Evolutionary conservation across 2,888 invertebrate species (phyloP).

Genomic region (Cheilosia impressa): DNA sequence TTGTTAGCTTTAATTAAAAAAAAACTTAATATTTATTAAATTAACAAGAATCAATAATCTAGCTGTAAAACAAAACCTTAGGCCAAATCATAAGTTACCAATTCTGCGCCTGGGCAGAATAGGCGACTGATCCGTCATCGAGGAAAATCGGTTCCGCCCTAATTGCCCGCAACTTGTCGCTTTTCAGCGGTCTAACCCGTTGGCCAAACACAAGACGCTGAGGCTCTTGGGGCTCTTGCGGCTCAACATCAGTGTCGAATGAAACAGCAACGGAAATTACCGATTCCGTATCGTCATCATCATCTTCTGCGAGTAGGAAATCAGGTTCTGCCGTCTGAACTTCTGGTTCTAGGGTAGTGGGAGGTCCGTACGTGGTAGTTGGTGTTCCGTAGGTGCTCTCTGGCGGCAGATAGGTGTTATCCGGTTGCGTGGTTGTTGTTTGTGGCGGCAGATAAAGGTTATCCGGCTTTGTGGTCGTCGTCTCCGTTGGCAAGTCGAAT

Average conservation of each 20-base stretch:
- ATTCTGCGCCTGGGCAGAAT: constrained; percentile 53
- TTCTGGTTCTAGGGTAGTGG: constrained; percentile 1
- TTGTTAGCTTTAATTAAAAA: constrained; percentile 26
- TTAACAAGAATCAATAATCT: constrained; percentile 2
- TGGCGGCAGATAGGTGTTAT: constrained; percentile 44
- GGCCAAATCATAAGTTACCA: not conserved
- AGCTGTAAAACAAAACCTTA: not conserved
- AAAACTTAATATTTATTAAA: constrained; percentile 12
- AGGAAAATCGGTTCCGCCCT: constrained; percentile 49
- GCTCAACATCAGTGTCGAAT: constrained; percentile 45
- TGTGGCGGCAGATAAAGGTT: constrained; percentile 41
- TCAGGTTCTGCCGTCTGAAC: constrained; percentile 37
- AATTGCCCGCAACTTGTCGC: constrained; percentile 10
- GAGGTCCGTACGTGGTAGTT: constrained; percentile 17
- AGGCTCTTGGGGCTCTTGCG: constrained; percentile 15
- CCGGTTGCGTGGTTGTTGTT: constrained; percentile 29
- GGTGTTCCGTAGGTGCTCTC: constrained; percentile 53
- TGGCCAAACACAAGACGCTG: constrained; percentile 50
- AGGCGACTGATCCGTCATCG: constrained; percentile 58
- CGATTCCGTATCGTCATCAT: constrained; percentile 64
- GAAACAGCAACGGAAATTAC: constrained; percentile 68
- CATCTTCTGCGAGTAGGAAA: constrained; percentile 31
- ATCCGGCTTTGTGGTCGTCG: constrained; percentile 42
- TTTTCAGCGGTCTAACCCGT: constrained; percentile 8
- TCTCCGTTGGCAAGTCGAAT: constrained; percentile 65